Evolutionary conservation across 2,113 vertebrate species (phyloP).

Genomic region (Bubo blakistoni): DNA sequence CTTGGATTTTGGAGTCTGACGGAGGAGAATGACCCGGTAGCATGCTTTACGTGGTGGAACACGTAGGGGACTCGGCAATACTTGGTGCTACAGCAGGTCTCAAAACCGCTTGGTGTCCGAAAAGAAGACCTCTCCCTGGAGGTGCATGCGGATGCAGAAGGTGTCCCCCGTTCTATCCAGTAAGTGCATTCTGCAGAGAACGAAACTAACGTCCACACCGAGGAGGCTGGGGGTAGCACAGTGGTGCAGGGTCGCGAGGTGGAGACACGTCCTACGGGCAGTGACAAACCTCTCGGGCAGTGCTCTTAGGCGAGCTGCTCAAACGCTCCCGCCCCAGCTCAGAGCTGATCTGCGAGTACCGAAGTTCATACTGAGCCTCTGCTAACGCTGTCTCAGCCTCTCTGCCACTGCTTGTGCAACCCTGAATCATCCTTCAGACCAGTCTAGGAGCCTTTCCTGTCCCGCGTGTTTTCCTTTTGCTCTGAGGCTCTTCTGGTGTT

Average conservation of each 20-base stretch:
- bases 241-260: neutral
- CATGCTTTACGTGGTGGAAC: fast-evolving
- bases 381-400: fast-evolving
- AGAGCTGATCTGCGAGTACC: neutral
- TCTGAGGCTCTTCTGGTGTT: neutral
- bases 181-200: neutral
- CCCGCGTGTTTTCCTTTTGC: neutral
- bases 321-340: neutral
- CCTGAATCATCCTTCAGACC: neutral
- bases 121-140: neutral
- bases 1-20: neutral
- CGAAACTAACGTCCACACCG: neutral
- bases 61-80: neutral
- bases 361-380: neutral
- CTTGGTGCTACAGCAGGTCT: neutral
- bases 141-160: fast-evolving
- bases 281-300: neutral
- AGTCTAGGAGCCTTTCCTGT: neutral
- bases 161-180: neutral
- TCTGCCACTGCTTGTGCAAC: neutral
- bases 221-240: neutral
- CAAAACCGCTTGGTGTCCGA: neutral
- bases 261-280: neutral
- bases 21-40: neutral
- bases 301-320: neutral